Evolutionary conservation across 2,888 invertebrate genomes (phyloP).

Genomic region (Drosophila mimetica): DNA sequence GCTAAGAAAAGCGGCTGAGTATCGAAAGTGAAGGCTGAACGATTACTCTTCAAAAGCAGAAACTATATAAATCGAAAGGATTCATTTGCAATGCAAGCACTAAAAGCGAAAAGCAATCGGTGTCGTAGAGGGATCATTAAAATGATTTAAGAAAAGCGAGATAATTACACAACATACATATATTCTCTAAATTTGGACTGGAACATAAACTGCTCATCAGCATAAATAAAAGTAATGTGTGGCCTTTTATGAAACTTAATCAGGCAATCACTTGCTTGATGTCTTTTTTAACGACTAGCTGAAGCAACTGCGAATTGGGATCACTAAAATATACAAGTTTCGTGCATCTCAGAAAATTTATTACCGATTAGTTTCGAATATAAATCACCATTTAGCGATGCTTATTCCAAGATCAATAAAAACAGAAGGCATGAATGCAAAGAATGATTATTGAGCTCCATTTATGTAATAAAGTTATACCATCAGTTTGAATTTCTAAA

Average conservation of each 20-base stretch:
- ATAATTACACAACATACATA: background rate
- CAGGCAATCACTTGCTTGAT: background rate
- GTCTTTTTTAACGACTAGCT: background rate
- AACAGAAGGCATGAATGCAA: background rate
- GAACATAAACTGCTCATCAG: background rate
- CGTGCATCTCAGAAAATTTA: no score
- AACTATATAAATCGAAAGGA: background rate
- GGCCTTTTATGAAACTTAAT: background rate
- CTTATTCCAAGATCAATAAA: background rate
- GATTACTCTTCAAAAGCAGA: background rate
- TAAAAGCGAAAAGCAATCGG: background rate
- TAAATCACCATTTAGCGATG: background rate
- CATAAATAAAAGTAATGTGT: background rate
- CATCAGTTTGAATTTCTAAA: no score
- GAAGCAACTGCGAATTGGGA: background rate
- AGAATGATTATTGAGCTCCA: background rate
- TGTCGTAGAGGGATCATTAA: background rate
- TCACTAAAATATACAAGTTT: background rate
- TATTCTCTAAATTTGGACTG: background rate
- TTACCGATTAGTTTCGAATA: background rate
- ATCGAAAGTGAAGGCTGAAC: constrained; percentile 23
- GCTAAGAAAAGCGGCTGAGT: constrained; percentile 23
- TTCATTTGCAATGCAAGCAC: background rate
- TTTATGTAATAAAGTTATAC: no score
- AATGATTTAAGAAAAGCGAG: background rate